Conservation (phyloP, 2,888 invertebrate genomes). For the Dugesia japonica region DNA sequence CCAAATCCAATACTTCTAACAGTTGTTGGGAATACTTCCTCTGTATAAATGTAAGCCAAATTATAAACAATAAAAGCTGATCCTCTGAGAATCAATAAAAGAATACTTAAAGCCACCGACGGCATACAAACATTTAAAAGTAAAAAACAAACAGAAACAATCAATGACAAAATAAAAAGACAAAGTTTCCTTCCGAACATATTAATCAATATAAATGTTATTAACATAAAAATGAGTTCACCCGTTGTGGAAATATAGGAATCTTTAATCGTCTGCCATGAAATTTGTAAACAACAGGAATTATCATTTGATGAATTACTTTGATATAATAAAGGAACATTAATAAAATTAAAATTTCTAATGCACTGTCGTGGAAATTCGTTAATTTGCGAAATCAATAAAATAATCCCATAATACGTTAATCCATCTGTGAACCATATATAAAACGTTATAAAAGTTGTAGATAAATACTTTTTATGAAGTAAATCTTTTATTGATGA, state of each 20-base stretch:
- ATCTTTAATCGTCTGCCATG: not conserved
- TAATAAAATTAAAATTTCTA: not conserved
- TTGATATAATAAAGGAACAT: not conserved
- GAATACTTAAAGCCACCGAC: not conserved
- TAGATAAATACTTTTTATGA: constrained; percentile 39
- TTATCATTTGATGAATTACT: not conserved
- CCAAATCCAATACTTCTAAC: not conserved
- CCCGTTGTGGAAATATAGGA: not conserved
- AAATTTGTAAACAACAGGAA: not conserved
- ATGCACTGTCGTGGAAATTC: not conserved
- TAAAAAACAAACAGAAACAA: not conserved
- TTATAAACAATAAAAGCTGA: not conserved
- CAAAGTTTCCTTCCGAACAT: not conserved
- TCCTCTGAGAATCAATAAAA: not conserved
- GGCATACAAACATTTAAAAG: not conserved
- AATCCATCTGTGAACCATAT: constrained; percentile 46
- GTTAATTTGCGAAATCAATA: constrained; percentile 37
- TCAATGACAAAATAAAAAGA: not conserved
- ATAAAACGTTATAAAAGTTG: constrained; percentile 42
- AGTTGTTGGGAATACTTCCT: not conserved
- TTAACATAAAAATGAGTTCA: not conserved
- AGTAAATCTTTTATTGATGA: constrained; percentile 36
- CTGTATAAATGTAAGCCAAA: not conserved
- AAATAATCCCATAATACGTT: constrained; percentile 45
- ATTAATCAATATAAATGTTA: not conserved